These are phyloP conservation scores for Acipenser ruthenus DNA, from an alignment of 2,797 vertebrate species.

Conservation along the genomic window DNA sequence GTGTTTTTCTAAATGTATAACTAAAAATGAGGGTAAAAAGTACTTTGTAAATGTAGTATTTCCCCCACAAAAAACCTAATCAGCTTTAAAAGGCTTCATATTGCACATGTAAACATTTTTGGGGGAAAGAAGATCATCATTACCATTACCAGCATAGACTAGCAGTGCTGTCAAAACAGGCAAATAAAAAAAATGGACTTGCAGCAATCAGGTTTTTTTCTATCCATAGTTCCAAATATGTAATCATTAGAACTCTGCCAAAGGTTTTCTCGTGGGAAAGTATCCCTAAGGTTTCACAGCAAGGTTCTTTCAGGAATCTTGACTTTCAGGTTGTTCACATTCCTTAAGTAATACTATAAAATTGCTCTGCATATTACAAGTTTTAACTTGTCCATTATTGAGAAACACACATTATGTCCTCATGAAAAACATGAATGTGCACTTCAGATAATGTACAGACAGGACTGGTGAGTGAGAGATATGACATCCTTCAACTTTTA, in stretches of 20 bases:
- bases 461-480: background rate
- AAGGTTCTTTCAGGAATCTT: slow-evolving; percentile 19
- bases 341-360: slow-evolving; percentile 1
- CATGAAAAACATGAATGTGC: background rate
- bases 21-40: too few relatives aligned
- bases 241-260: slow-evolving; percentile 12
- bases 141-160: background rate
- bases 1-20: background rate
- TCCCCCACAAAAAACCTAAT: too few relatives aligned
- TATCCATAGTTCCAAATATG: background rate
- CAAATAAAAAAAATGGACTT: background rate
- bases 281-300: slow-evolving; percentile 5
- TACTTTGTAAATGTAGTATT: too few relatives aligned
- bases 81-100: too few relatives aligned
- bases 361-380: slow-evolving; percentile 7
- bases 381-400: slow-evolving; percentile 14
- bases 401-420: slow-evolving; percentile 4
- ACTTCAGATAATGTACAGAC: background rate
- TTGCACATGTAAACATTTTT: too few relatives aligned
- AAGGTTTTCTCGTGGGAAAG: slow-evolving; percentile 28
- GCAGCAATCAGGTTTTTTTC: background rate
- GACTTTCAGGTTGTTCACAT: slow-evolving; percentile 17
- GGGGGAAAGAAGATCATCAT: too few relatives aligned
- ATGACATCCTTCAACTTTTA: background rate
- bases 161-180: background rate